phyloP scores from a whole-genome alignment of 1,140 invertebrate genomes.

The Mactra quadrangularis region DNA sequence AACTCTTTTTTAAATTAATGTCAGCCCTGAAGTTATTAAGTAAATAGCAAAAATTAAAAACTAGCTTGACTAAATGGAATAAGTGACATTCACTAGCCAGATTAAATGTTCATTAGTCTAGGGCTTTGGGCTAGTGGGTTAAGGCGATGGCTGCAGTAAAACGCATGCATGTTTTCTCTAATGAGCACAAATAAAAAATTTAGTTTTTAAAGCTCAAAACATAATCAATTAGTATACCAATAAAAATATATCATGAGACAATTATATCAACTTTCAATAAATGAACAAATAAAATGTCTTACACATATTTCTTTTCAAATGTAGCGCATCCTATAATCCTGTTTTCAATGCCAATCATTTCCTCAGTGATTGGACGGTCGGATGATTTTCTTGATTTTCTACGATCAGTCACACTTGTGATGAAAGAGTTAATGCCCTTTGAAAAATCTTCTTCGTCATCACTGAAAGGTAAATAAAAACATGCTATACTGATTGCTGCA shows the following conservation, averaged over 20 bases:
- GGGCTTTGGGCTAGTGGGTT: no score
- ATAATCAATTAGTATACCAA: no score
- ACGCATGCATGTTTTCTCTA: not conserved
- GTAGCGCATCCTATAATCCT: constrained; percentile 82
- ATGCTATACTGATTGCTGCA: no score
- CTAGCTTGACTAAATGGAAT: no score
- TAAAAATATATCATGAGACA: no score
- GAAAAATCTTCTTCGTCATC: constrained; percentile 82
- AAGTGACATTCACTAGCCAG: no score
- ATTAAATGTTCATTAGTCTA: no score
- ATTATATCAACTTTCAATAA: not conserved
- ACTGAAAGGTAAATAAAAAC: constrained; percentile 59
- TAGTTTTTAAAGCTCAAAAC: not conserved
- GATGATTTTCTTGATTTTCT: constrained; percentile 62
- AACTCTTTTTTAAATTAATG: no score
- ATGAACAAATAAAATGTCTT: constrained; percentile 57
- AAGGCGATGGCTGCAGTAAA: no score
- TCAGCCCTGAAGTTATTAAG: no score
- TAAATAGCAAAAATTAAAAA: no score
- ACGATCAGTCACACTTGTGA: constrained; percentile 72
- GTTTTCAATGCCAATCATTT: constrained; percentile 80
- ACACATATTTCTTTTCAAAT: constrained; percentile 84
- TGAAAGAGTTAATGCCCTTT: constrained; percentile 80
- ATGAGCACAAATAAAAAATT: not conserved
- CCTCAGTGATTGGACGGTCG: constrained; percentile 57